These are phyloP conservation scores for Cebidichthys violaceus DNA, from an alignment of 2,113 vertebrate species.

Conservation along the genomic window DNA sequence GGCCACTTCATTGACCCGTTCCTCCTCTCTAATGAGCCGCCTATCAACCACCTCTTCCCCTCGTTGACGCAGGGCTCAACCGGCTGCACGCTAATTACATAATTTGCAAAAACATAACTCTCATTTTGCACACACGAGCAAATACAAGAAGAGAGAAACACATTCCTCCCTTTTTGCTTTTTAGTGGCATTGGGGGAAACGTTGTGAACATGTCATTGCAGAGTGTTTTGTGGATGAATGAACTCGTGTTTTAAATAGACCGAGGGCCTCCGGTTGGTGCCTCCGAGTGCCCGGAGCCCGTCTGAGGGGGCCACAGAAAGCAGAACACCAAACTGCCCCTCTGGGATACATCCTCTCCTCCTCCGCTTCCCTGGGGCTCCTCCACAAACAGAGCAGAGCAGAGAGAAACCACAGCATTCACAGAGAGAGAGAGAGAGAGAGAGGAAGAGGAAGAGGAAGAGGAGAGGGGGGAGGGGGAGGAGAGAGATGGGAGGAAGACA, in stretches of 20 bases:
- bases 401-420: conserved; percentile 56
- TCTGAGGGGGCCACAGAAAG: conserved; percentile 59
- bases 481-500: conserved; percentile 10
- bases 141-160: not conserved
- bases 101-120: not conserved
- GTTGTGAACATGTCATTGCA: conserved; percentile 33
- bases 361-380: conserved; percentile 59
- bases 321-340: conserved; percentile 56
- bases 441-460: not conserved
- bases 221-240: conserved; percentile 60
- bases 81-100: conserved; percentile 4
- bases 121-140: conserved; percentile 11
- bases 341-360: conserved; percentile 67
- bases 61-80: not conserved
- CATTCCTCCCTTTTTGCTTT: not conserved
- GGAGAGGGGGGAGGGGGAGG: not conserved
- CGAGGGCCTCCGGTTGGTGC: conserved; percentile 38
- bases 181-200: conserved; percentile 27
- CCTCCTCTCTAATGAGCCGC: conserved; percentile 31
- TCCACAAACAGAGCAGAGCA: conserved; percentile 21
- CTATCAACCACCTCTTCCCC: conserved; percentile 24
- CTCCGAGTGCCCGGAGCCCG: conserved; percentile 42
- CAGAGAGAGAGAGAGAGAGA: not conserved
- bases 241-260: conserved; percentile 60
- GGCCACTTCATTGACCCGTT: conserved; percentile 24